These are phyloP conservation scores for Cyprinodon diabolis DNA, from an alignment of 2,797 vertebrate genomes.

Conservation along the genomic window DNA sequence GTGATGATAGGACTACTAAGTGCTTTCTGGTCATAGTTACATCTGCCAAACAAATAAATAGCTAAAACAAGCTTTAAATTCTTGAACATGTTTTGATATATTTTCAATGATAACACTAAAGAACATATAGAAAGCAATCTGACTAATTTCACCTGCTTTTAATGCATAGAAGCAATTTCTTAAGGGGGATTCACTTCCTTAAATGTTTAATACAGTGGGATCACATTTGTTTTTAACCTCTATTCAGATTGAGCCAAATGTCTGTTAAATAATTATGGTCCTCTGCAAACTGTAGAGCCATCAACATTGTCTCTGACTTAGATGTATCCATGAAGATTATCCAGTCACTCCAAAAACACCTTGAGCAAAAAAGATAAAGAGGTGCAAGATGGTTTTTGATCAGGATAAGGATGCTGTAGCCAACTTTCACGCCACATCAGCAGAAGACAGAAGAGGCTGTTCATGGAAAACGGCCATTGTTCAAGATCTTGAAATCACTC, in stretches of 20 bases:
- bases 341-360: no score
- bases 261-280: no score
- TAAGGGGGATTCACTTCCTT: background rate
- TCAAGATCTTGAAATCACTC: no score
- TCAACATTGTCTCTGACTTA: no score
- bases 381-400: no score
- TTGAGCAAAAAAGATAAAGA: no score
- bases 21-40: background rate
- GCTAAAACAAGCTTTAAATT: background rate
- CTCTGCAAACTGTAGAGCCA: no score
- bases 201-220: background rate
- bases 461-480: no score
- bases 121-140: background rate
- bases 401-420: no score
- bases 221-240: background rate
- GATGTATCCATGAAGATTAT: no score
- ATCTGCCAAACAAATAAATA: background rate
- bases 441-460: no score
- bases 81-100: background rate
- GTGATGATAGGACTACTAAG: background rate
- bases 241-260: background rate
- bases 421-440: no score
- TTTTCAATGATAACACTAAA: background rate
- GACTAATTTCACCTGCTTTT: background rate
- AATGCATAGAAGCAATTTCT: background rate